Conservation (phyloP, 2,113 vertebrate species). For the Scolopax mira region DNA sequence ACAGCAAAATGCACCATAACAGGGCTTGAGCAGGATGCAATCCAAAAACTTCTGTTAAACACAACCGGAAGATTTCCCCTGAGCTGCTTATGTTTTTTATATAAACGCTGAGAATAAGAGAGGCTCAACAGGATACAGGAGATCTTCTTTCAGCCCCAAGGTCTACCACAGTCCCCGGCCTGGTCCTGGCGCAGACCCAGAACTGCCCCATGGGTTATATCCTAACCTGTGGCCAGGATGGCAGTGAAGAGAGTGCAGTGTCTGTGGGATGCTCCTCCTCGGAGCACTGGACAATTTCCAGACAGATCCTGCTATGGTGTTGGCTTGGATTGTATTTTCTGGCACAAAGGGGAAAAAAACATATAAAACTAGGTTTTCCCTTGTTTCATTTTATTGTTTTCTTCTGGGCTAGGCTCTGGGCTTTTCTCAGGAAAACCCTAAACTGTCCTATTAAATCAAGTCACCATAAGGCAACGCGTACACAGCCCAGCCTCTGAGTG, state of each 20-base stretch:
- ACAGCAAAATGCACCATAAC: background rate
- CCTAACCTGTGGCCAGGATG: background rate
- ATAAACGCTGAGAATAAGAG: background rate
- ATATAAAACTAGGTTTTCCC: background rate
- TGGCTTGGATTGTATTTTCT: background rate
- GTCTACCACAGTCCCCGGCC: background rate
- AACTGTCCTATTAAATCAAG: background rate
- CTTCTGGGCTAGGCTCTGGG: background rate
- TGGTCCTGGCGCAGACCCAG: background rate
- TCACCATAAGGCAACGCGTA: background rate
- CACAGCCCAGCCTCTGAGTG: background rate
- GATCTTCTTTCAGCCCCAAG: background rate
- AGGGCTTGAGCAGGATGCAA: background rate
- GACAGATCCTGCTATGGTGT: background rate
- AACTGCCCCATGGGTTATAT: background rate
- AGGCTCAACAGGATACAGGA: background rate
- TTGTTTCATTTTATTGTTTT: background rate
- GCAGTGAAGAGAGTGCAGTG: background rate
- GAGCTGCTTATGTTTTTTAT: background rate
- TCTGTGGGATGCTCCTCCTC: background rate
- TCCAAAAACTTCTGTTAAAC: background rate
- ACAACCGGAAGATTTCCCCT: background rate
- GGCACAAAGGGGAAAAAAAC: background rate
- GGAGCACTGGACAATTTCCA: background rate
- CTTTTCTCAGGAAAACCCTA: background rate